Evolutionary conservation across 35 echinoderm and acorn worm genomes (phyloP).

Genomic region (Amphiura filiformis): DNA sequence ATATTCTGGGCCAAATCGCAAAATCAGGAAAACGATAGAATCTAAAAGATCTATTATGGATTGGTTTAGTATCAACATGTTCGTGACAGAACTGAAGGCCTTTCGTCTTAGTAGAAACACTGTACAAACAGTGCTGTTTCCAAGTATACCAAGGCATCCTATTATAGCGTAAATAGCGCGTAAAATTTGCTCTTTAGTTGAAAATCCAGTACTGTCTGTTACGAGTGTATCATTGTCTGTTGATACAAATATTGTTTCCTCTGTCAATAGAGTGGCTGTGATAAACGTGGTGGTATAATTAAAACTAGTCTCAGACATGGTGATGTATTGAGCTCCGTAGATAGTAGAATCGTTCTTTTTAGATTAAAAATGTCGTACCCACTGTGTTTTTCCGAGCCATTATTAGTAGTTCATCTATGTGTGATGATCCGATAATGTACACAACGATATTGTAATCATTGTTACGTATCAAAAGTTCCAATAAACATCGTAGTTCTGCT

Average conservation of each 20-base stretch:
- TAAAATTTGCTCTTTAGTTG: background rate
- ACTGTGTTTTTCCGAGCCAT: too few species aligned
- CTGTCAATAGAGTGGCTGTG: background rate
- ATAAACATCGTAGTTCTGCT: too few species aligned
- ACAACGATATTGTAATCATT: too few species aligned
- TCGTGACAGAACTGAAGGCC: conserved; percentile 57
- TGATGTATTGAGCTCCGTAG: too few species aligned
- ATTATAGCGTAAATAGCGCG: conserved; percentile 50
- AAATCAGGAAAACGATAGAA: conserved; percentile 46
- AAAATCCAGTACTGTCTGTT: background rate
- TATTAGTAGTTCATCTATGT: too few species aligned
- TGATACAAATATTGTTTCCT: background rate
- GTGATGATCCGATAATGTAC: too few species aligned
- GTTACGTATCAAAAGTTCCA: too few species aligned
- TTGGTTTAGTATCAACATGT: conserved; percentile 67
- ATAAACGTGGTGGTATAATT: background rate
- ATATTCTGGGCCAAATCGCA: conserved; percentile 43
- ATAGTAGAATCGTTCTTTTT: too few species aligned
- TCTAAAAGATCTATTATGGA: conserved; percentile 60
- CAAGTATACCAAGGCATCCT: conserved; percentile 54
- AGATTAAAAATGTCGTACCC: too few species aligned
- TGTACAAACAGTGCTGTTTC: conserved; percentile 51
- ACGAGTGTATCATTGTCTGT: background rate
- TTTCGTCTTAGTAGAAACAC: conserved; percentile 58
- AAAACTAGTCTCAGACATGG: background rate